Evolutionary conservation across 2,797 vertebrate genomes (phyloP), one percentile per base, ranked within the genome.

Genomic region (Scolopax bukidnonensis): DNA sequence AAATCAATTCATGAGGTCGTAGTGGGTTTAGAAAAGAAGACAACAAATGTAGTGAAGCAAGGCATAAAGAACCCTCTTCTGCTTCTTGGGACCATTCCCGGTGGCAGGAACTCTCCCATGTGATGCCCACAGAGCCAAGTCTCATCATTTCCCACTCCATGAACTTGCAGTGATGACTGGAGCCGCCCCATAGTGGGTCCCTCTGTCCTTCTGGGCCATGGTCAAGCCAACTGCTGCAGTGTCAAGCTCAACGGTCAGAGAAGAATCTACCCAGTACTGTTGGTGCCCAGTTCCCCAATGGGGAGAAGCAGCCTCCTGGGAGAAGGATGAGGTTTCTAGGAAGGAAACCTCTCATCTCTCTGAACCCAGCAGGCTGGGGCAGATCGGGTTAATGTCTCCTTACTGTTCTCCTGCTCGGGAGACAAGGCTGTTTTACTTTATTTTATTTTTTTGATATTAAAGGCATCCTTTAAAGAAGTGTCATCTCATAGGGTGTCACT

Each of bases 361-460:
- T 64, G 43, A 51, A 10, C 36, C 10, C 18, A 33, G 36, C 20
- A 80, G 50, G 6, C 54, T 73, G 65, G 45, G n/a, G 20, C 20
- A 63, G 54, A 24, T 17, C 33, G 5, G 19, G 50, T 88, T 88
- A 85, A 68, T 3, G 6, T 60, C 48, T 89, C 2, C 1, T 69
- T 87, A 23, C 33, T 80, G 64, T 65, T 41, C 16, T 15, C 59
- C 40, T 4, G 3, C 76, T 84, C 15, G 2, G 57, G 74, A 84
- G 77, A 73, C 2, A 1, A 45, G 33, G 36, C 79, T 68, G 28
- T 16, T 95, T 53, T 48, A 32, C 48, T 81, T 59, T 30, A 30
- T 80, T 80, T 65, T 67, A 48, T 79, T 76, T 87, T 93, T 92
- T 94, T 95, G 73, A 36, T 95, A 78, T 95, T 95, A 91, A 91